Evolutionary conservation across 2,797 vertebrate genomes (phyloP), one percentile per base, ranked within the genome.

Genomic region (Myotis daubentonii): DNA sequence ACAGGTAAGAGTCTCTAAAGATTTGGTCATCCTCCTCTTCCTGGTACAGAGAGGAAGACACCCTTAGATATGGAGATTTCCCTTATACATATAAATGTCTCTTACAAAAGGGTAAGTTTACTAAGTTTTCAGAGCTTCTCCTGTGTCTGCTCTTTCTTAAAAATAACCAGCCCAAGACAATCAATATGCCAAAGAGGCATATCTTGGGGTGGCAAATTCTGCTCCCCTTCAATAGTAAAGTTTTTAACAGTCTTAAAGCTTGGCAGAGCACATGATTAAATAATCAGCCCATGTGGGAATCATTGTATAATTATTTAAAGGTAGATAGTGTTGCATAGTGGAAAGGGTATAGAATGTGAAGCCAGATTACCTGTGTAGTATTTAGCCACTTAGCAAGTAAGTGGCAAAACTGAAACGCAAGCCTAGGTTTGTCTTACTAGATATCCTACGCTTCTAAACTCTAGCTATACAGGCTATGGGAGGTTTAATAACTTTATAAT

Each of bases 301-400:
- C 57, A 62, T 83, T 87, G 16, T 65, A 12, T 94, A 57, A 89
- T 66, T 81, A 55, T 71, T 93, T 93, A 80, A 85, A 72, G 8
- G 17, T 82, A 66, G 16, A n/a, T 74, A 47, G 6, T 70, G 17
- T 80, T 41, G 4, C 0, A 16, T 47, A 66, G 47, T 89, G 30
- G 30, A 76, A 90, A 87, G 16, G 2, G n/a, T 51, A n/a, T 6
- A 75, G 15, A 12, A 71, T 25, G 6, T 49, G 28, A 89, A 79
- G 16, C 6, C 66, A 51, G 13, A 57, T n/a, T 66, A 28, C 6
- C 28, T 80, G 12, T 49, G 8, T 57, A 83, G 6, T 65, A 60
- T 20, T 7, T 80, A 76, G 65, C 25, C 28, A 57, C 47, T 65
- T 9, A 83, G 17, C 12, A 83, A 72, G 3, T 47, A 71, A 84